A percentile compares a stretch with the other conserved stretches of the same genome.
Evolutionary conservation across 2,888 invertebrate genomes (phyloP).

Genomic region (Lutraria lutraria): DNA sequence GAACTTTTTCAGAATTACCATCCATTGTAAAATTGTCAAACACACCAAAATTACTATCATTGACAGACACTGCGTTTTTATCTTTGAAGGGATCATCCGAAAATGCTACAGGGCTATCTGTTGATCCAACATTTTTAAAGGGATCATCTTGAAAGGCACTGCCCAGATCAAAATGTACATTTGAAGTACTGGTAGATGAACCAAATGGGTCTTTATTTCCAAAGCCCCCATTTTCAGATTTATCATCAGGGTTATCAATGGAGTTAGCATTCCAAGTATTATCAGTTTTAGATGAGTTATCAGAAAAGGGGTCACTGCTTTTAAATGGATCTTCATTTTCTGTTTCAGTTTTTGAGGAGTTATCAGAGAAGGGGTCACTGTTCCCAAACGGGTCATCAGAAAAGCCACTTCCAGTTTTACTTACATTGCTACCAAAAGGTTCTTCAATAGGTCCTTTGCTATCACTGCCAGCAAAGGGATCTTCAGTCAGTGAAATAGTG

Average conservation of each 20-base stretch:
- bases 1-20: not conserved
- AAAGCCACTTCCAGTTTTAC: conserved; percentile 27
- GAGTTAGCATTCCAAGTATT: not conserved
- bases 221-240: not conserved
- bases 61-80: not conserved
- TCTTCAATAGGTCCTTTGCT: conserved; percentile 19
- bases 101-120: not conserved
- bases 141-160: conserved; percentile 43
- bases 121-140: not conserved
- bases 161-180: conserved; percentile 24
- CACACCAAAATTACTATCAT: not conserved
- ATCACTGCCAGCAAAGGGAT: conserved; percentile 26
- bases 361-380: conserved; percentile 31
- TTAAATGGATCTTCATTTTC: conserved; percentile 23
- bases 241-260: not conserved
- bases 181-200: conserved; percentile 16
- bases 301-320: conserved; percentile 35
- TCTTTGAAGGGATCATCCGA: conserved; percentile 22
- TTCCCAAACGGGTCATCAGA: conserved; percentile 37
- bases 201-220: conserved; percentile 7
- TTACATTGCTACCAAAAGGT: conserved; percentile 8
- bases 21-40: not conserved
- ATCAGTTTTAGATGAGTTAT: not conserved
- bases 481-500: not conserved
- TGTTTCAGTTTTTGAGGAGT: not conserved